Conservation (phyloP, 2,113 vertebrate genomes). For the Trichechus manatus region DNA sequence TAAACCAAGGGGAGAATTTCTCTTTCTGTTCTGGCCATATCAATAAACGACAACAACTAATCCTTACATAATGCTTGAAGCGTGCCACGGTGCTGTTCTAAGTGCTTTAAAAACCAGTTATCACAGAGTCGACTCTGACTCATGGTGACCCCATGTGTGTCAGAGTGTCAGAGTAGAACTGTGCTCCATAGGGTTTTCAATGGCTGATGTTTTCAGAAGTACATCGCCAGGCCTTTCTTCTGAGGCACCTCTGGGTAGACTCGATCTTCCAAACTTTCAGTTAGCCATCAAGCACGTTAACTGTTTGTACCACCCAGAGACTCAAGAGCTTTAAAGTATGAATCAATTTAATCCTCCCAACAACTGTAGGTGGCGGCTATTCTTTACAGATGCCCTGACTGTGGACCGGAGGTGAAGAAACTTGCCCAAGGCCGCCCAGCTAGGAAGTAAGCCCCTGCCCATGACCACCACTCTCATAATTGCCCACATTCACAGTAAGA, state of each 20-base stretch:
- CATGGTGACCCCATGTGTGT: neutral
- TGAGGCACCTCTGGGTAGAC: neutral
- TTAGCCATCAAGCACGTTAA: neutral
- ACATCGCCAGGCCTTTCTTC: neutral
- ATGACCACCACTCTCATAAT: neutral
- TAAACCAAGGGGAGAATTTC: neutral
- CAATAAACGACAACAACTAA: neutral
- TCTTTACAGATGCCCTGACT: neutral
- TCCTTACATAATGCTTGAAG: neutral
- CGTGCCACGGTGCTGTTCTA: neutral
- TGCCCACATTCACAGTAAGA: slow-evolving; percentile 17
- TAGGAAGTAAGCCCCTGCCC: neutral
- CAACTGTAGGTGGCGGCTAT: neutral
- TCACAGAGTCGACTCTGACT: neutral
- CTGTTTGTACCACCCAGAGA: neutral
- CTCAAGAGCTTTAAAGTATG: neutral
- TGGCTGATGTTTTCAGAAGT: neutral
- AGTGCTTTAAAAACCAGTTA: neutral
- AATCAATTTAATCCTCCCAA: neutral
- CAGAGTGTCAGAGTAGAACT: neutral
- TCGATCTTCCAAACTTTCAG: neutral
- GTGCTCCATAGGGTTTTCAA: neutral
- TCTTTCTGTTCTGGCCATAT: slow-evolving; percentile 26
- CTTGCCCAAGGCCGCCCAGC: neutral
- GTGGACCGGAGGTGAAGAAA: neutral